These are phyloP conservation scores for Okamejei kenojei DNA, from an alignment of 2,797 vertebrate genomes.

Conservation along the genomic window DNA sequence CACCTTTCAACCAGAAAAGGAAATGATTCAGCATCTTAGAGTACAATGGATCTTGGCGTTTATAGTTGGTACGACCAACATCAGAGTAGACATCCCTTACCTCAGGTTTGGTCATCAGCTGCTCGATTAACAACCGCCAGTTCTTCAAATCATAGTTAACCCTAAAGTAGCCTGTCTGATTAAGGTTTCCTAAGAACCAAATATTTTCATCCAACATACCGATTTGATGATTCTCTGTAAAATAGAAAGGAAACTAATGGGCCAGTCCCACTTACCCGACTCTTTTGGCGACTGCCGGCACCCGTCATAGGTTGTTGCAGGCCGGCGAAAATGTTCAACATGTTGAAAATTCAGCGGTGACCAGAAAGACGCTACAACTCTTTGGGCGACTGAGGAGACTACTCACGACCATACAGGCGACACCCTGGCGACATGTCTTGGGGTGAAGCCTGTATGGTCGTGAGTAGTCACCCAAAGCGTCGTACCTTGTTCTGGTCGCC, in stretches of 20 bases:
- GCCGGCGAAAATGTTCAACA: too few relatives aligned
- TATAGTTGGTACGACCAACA: slow-evolving; percentile 40
- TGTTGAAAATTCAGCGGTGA: too few relatives aligned
- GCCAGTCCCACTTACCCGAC: too few relatives aligned
- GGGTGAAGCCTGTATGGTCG: too few relatives aligned
- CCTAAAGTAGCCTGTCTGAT: slow-evolving; percentile 94
- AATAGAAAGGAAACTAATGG: slow-evolving; percentile 31
- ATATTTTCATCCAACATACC: slow-evolving; percentile 65
- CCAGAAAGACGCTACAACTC: too few relatives aligned
- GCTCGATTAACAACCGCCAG: slow-evolving; percentile 86
- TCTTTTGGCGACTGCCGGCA: too few relatives aligned
- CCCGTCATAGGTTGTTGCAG: too few relatives aligned
- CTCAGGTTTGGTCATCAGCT: slow-evolving; percentile 77
- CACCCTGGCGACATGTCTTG: too few relatives aligned
- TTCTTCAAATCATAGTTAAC: slow-evolving; percentile 96
- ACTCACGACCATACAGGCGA: too few relatives aligned
- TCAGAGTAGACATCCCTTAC: slow-evolving; percentile 56
- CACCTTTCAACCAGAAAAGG: slow-evolving; percentile 60
- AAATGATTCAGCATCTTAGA: slow-evolving; percentile 49
- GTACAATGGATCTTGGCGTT: slow-evolving; percentile 41
- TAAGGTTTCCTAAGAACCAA: slow-evolving; percentile 93
- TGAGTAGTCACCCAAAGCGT: too few relatives aligned
- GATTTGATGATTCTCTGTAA: slow-evolving; percentile 75
- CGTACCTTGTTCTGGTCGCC: too few relatives aligned
- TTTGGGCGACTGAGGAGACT: too few relatives aligned